Evolutionary conservation across 1,140 invertebrate species (phyloP).

Genomic region (Scaptomyza hsui): DNA sequence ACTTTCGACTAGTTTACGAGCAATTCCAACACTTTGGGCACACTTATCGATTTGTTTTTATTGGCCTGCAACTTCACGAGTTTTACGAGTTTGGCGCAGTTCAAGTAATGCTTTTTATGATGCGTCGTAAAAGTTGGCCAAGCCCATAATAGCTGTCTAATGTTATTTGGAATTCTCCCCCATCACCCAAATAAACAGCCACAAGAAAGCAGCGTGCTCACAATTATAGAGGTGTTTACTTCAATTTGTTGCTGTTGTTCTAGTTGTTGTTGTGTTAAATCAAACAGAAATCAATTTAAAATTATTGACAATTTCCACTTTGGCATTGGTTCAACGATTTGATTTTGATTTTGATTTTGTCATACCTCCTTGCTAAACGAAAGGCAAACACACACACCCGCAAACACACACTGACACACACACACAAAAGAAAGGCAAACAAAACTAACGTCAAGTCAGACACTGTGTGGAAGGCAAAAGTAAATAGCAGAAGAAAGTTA

Average conservation of each 20-base stretch:
- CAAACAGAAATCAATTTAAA: constrained; percentile 84
- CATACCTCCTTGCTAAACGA: constrained; percentile 67
- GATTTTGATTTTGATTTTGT: constrained; percentile 66
- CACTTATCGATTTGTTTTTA: constrained; percentile 76
- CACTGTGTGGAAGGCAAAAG: constrained; percentile 53
- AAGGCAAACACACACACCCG: constrained; percentile 61
- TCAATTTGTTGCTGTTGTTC: constrained; percentile 33
- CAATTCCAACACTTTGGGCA: constrained; percentile 58
- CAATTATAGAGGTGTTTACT: constrained; percentile 61
- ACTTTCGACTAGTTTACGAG: constrained; percentile 60
- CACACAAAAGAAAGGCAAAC: constrained; percentile 29
- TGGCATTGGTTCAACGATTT: constrained; percentile 73
- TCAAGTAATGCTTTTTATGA: constrained; percentile 75
- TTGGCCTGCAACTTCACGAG: constrained; percentile 63
- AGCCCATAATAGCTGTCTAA: constrained; percentile 78
- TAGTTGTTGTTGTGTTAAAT: constrained; percentile 70
- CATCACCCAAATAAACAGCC: constrained; percentile 2
- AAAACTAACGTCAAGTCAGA: constrained; percentile 47
- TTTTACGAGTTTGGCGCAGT: constrained; percentile 68
- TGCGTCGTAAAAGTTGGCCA: constrained; percentile 70
- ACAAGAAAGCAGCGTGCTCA: constrained; percentile 40
- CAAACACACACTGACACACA: constrained; percentile 25
- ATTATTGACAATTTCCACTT: constrained; percentile 84
- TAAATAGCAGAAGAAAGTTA: constrained; percentile 44
- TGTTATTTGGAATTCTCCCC: constrained; percentile 51